These are phyloP conservation scores for Rafetus swinhoei DNA, from an alignment of 2,113 vertebrate species.

Conservation along the genomic window DNA sequence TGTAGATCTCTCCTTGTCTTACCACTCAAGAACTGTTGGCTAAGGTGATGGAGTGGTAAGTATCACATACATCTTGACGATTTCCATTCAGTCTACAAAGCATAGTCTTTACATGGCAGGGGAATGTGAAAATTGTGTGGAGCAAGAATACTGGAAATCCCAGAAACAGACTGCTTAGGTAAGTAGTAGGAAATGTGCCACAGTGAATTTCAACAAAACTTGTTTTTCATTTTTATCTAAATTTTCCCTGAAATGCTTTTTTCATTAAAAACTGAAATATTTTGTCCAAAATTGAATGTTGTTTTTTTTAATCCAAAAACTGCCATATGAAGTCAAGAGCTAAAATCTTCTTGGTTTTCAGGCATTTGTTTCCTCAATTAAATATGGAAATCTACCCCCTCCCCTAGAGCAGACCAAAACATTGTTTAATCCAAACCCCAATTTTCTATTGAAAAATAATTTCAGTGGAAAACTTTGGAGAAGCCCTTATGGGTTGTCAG, in stretches of 20 bases:
- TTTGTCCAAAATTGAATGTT: neutral
- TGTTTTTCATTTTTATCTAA: neutral
- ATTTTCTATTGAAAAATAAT: neutral
- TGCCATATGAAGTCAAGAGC: neutral
- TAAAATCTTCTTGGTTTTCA: neutral
- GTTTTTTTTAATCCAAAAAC: neutral
- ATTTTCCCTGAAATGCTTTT: neutral
- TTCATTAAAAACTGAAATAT: neutral
- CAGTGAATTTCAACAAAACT: neutral
- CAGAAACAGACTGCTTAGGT: neutral
- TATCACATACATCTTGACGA: neutral
- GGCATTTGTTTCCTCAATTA: neutral
- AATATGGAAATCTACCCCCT: neutral
- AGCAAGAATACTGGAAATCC: neutral
- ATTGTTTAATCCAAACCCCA: neutral
- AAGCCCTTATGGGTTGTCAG: neutral
- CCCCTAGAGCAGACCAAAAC: no score
- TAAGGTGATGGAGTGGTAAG: neutral
- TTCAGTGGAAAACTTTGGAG: neutral
- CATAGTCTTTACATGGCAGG: neutral
- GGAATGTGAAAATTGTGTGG: neutral
- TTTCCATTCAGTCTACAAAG: neutral
- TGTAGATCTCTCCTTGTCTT: neutral
- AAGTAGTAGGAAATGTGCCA: neutral
- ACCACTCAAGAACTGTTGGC: neutral